Conservation (phyloP, 2,888 invertebrate genomes). For the Phengaris alcon region DNA sequence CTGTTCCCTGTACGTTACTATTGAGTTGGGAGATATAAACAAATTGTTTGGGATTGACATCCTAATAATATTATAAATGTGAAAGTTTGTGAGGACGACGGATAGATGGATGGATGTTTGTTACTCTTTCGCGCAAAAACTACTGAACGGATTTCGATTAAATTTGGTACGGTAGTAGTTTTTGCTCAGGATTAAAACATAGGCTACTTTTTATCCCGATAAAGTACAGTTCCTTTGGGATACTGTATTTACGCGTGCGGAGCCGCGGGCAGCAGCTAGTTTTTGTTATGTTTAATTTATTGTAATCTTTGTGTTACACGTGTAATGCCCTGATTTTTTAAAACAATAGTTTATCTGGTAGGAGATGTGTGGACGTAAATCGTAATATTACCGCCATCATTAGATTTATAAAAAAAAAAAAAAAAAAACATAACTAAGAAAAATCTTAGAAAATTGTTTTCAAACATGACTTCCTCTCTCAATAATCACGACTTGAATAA, state of each 20-base stretch:
- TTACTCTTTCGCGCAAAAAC: too few relatives aligned
- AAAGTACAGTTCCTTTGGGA: too few relatives aligned
- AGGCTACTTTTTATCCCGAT: too few relatives aligned
- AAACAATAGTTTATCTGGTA: too few relatives aligned
- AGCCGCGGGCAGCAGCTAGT: not conserved
- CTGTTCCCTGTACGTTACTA: slow-evolving; percentile 14
- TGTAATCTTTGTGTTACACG: not conserved
- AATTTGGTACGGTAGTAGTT: too few relatives aligned
- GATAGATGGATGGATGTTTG: too few relatives aligned
- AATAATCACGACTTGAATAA: not conserved
- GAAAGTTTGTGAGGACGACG: too few relatives aligned
- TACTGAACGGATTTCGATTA: too few relatives aligned
- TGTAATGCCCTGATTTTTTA: not conserved
- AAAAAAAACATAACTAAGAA: not conserved
- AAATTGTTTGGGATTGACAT: not conserved
- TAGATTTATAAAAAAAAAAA: not conserved
- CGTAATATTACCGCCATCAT: not conserved
- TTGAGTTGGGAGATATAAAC: not conserved
- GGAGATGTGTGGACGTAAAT: too few relatives aligned
- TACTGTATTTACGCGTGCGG: too few relatives aligned
- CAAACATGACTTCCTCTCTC: not conserved
- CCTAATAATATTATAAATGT: too few relatives aligned
- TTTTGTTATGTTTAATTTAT: not conserved
- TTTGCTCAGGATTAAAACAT: too few relatives aligned
- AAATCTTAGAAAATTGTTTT: not conserved